A percentile compares a stretch with the other conserved stretches of the same genome.
Conservation (phyloP, 2,113 vertebrate species). For the Actenoides lindsayi region DNA sequence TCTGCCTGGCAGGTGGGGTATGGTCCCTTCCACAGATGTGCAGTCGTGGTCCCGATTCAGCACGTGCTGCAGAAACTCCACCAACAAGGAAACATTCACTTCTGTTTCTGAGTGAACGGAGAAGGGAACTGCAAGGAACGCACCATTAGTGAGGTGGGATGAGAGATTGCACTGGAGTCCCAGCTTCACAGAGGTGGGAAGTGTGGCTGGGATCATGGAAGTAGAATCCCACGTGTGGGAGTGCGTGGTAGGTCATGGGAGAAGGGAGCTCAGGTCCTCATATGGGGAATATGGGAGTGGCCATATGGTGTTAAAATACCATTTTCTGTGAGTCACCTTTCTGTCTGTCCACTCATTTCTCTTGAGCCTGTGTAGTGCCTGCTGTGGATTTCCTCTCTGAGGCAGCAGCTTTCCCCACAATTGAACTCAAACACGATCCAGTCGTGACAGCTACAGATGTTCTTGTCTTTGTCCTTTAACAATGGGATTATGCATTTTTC, state of each 20-base stretch:
- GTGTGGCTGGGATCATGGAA: not conserved
- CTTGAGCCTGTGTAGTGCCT: not conserved
- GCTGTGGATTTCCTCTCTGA: not conserved
- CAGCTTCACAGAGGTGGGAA: not conserved
- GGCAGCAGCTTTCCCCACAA: not conserved
- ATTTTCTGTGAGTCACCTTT: not conserved
- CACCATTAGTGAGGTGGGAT: not conserved
- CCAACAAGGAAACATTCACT: not conserved
- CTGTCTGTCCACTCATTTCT: not conserved
- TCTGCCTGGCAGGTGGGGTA: not conserved
- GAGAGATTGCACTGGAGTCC: not conserved
- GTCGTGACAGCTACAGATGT: not conserved
- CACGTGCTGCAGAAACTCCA: not conserved
- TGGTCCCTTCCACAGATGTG: not conserved
- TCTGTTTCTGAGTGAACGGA: not conserved
- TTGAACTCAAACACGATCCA: not conserved
- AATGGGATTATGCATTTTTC: not conserved
- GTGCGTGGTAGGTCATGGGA: rapidly evolving
- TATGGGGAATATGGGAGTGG: not conserved
- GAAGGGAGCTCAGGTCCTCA: not conserved
- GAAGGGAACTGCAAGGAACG: not conserved
- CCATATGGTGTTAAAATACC: not conserved
- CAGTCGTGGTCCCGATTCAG: rapidly evolving
- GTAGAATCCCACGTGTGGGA: not conserved
- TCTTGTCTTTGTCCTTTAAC: not conserved